phyloP scores from a whole-genome alignment of 1,140 invertebrate genomes.

The Linepithema humile region DNA sequence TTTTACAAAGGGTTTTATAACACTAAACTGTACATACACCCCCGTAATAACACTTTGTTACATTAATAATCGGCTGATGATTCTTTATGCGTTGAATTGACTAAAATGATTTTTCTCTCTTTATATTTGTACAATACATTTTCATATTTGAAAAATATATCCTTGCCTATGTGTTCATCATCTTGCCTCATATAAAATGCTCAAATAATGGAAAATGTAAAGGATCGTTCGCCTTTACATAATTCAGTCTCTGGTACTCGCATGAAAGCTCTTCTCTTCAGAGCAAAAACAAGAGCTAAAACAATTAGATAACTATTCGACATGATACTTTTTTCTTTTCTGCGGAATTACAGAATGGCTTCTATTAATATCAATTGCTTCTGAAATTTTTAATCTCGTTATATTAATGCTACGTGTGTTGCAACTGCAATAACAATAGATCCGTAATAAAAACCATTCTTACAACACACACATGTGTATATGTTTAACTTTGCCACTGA shows the following conservation, averaged over 20 bases:
- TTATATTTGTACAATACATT: constrained; percentile 66
- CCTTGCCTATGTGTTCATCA: constrained; percentile 55
- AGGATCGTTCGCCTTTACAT: constrained; percentile 59
- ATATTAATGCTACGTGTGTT: constrained; percentile 44
- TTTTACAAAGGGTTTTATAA: constrained; percentile 64
- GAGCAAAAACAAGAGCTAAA: constrained; percentile 36
- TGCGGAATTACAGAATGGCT: constrained; percentile 38
- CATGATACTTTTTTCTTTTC: constrained; percentile 1
- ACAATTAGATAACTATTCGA: constrained; percentile 42
- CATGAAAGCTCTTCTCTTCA: constrained; percentile 26
- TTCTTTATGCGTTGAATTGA: constrained; percentile 54
- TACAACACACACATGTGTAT: constrained; percentile 46
- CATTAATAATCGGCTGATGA: constrained; percentile 48
- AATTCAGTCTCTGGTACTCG: constrained; percentile 68
- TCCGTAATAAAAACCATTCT: constrained; percentile 61
- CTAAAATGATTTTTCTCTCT: constrained; percentile 53
- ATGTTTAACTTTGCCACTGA: constrained; percentile 60
- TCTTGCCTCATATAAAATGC: constrained; percentile 66
- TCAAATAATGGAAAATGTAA: constrained; percentile 70
- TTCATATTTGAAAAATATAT: constrained; percentile 71
- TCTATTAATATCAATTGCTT: constrained; percentile 53
- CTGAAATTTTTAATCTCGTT: constrained; percentile 31
- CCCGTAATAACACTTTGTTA: constrained; percentile 34
- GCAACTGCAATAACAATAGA: constrained; percentile 38
- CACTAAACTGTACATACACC: constrained; percentile 58